phyloP scores from a whole-genome alignment of 2,797 vertebrate species.

The Sphenopsis melanotis region DNA sequence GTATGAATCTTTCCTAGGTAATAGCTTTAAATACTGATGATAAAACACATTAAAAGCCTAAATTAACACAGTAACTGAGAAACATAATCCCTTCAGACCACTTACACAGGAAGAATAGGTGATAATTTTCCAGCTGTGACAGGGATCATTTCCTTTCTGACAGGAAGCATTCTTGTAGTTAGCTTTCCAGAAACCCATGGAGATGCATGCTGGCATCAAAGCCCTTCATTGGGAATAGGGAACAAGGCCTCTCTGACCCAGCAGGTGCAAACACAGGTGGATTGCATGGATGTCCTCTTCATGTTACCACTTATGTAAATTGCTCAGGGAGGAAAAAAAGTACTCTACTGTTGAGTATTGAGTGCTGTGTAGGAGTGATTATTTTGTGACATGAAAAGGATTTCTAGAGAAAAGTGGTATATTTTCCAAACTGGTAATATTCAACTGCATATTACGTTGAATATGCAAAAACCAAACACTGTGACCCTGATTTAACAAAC shows the following conservation, averaged over 20 bases:
- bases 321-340: background rate
- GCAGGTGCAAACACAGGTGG: conserved; percentile 72
- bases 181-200: conserved; percentile 75
- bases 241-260: conserved; percentile 74
- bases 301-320: background rate
- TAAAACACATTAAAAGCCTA: background rate
- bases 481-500: background rate
- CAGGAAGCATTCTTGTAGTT: conserved; percentile 74
- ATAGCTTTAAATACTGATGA: background rate
- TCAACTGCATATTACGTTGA: background rate
- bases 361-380: background rate
- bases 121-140: conserved; percentile 23
- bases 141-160: conserved; percentile 30
- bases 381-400: background rate
- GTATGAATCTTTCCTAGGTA: background rate
- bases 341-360: background rate
- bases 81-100: background rate
- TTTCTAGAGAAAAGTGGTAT: background rate
- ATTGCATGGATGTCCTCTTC: background rate
- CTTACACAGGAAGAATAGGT: background rate
- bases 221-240: conserved; percentile 68
- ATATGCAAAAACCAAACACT: background rate
- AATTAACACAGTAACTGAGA: background rate
- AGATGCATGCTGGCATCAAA: conserved; percentile 70
- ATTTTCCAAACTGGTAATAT: too few species aligned